These are phyloP conservation scores for Geophilus truncorum DNA, from an alignment of 2,888 invertebrate species.

Conservation along the genomic window DNA sequence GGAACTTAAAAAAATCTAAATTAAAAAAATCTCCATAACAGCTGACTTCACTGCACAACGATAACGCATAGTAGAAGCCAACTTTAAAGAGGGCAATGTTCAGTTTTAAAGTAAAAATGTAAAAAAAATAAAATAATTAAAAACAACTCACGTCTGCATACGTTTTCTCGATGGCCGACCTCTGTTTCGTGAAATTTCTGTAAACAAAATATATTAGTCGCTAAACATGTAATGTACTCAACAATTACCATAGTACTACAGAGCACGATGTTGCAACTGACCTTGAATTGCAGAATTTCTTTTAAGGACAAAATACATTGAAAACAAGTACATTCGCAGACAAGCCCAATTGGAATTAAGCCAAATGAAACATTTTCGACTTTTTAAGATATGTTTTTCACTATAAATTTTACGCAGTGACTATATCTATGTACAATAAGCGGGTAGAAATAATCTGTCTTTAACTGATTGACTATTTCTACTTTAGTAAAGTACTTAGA, in stretches of 20 bases:
- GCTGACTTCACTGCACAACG: neutral
- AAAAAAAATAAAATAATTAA: neutral
- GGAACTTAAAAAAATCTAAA: too few relatives aligned
- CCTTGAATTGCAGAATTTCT: neutral
- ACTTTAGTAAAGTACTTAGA: too few relatives aligned
- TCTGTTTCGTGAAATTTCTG: constrained; percentile 79
- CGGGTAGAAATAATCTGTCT: too few relatives aligned
- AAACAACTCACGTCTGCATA: constrained; percentile 74
- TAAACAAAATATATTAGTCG: constrained; percentile 43
- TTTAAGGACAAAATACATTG: neutral
- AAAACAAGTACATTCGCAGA: neutral
- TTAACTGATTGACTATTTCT: too few relatives aligned
- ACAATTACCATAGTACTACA: neutral
- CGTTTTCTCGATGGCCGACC: constrained; percentile 87
- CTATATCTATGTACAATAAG: too few relatives aligned
- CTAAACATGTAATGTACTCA: neutral
- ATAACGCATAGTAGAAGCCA: neutral
- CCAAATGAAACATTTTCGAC: neutral
- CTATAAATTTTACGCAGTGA: too few relatives aligned
- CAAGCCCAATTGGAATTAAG: neutral
- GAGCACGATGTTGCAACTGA: neutral
- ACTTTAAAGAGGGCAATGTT: neutral
- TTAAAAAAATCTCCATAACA: too few relatives aligned
- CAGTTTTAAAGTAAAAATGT: neutral
- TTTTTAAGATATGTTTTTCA: too few relatives aligned